Conservation (phyloP, 2,888 invertebrate species). For the Oscheius sp. region DNA sequence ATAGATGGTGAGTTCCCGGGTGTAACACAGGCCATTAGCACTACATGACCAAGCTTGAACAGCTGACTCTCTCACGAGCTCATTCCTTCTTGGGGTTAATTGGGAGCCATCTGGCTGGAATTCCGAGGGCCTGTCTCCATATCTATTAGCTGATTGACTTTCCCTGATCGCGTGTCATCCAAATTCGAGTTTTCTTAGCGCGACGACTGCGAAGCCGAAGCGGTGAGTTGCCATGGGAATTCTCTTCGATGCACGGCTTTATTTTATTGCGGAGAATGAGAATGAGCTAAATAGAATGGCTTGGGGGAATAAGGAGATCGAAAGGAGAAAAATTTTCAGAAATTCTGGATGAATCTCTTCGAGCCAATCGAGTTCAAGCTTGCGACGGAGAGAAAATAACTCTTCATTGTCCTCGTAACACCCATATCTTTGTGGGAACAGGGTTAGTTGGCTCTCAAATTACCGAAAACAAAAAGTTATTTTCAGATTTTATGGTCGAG, state of each 20-base stretch:
- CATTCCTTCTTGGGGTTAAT: slow-evolving; percentile 14
- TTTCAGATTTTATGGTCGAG: slow-evolving; percentile 66
- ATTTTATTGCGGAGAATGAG: neutral
- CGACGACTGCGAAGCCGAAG: slow-evolving; percentile 23
- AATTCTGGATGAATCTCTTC: slow-evolving; percentile 86
- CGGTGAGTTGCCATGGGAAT: slow-evolving; percentile 33
- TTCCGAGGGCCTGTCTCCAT: neutral
- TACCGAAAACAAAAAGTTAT: neutral
- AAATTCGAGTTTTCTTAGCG: slow-evolving; percentile 21
- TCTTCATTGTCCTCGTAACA: slow-evolving; percentile 87
- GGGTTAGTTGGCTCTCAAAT: slow-evolving; percentile 33
- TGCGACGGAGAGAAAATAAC: slow-evolving; percentile 89
- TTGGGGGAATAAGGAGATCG: too few species aligned
- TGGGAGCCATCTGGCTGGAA: neutral
- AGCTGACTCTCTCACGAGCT: slow-evolving; percentile 7
- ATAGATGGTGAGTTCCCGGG: slow-evolving; percentile 29
- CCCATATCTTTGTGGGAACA: slow-evolving; percentile 78
- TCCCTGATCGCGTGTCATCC: neutral
- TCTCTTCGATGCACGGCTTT: slow-evolving; percentile 9
- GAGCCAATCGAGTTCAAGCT: slow-evolving; percentile 88
- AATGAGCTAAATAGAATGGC: too few species aligned
- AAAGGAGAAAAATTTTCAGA: slow-evolving; percentile 79
- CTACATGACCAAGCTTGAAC: slow-evolving; percentile 19
- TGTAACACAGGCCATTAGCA: slow-evolving; percentile 25
- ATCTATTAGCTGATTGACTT: slow-evolving; percentile 9